A percentile compares a stretch with the other conserved stretches of the same genome.
Evolutionary conservation across 2,888 invertebrate genomes (phyloP).

Genomic region (Drosophila siamana): DNA sequence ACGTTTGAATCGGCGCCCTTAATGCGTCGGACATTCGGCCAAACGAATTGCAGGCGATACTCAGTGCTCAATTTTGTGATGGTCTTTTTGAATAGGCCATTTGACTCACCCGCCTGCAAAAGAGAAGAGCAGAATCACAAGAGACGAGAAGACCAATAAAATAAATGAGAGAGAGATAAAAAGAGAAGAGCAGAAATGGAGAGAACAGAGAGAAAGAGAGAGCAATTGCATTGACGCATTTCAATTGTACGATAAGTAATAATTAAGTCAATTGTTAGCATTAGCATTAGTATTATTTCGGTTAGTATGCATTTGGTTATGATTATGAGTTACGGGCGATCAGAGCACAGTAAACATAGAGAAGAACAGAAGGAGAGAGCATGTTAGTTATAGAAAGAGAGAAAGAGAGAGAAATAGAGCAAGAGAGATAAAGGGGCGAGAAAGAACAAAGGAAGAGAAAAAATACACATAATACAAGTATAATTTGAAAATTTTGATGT

Average conservation of each 20-base stretch:
- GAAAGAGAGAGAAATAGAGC: slow-evolving; percentile 44
- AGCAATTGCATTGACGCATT: slow-evolving; percentile 64
- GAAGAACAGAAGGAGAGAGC: slow-evolving; percentile 44
- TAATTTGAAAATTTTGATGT: slow-evolving; percentile 77
- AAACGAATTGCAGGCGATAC: slow-evolving; percentile 95
- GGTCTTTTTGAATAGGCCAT: slow-evolving; percentile 90
- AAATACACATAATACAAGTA: slow-evolving; percentile 84
- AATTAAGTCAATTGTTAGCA: slow-evolving; percentile 44
- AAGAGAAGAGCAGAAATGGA: slow-evolving; percentile 37
- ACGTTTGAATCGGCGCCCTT: slow-evolving; percentile 87
- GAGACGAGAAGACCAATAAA: slow-evolving; percentile 59
- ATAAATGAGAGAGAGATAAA: slow-evolving; percentile 49
- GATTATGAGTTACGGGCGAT: slow-evolving; percentile 43
- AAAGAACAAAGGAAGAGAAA: slow-evolving; percentile 54
- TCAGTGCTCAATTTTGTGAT: slow-evolving; percentile 92
- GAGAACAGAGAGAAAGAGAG: slow-evolving; percentile 35
- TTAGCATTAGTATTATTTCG: slow-evolving; percentile 19
- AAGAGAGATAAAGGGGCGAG: slow-evolving; percentile 50
- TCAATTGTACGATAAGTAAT: slow-evolving; percentile 42
- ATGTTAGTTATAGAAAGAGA: slow-evolving; percentile 54
- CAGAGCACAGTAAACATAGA: slow-evolving; percentile 56
- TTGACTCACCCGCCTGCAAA: slow-evolving; percentile 87
- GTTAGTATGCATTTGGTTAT: slow-evolving; percentile 29
- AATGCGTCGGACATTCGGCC: slow-evolving; percentile 88
- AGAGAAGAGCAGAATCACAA: slow-evolving; percentile 78